A percentile compares a stretch with the other conserved stretches of the same genome.
phyloP scores from a whole-genome alignment of 2,797 vertebrate species.

The Scleropages formosus region DNA sequence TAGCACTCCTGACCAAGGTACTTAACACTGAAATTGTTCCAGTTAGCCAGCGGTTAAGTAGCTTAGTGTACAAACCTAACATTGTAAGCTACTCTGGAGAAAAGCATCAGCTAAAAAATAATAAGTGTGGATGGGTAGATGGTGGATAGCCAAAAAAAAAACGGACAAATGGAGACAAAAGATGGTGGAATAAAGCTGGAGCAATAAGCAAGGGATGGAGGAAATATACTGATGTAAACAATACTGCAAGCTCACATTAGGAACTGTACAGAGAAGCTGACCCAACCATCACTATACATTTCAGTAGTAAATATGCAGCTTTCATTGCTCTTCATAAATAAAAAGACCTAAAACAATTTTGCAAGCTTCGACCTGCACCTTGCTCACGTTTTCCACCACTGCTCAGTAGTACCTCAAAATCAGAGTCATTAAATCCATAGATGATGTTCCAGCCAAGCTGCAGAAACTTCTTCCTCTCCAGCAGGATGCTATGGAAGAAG shows the following conservation, averaged over 20 bases:
- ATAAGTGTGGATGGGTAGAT: no score
- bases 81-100: no score
- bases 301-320: not conserved
- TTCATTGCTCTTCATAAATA: not conserved
- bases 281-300: not conserved
- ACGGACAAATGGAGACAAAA: not conserved
- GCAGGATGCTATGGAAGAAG: conserved; percentile 85
- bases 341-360: no score
- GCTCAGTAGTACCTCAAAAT: conserved; percentile 78
- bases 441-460: conserved; percentile 87
- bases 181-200: not conserved
- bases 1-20: no score
- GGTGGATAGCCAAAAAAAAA: not conserved
- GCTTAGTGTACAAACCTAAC: no score
- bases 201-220: not conserved
- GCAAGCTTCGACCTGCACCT: no score
- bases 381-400: no score
- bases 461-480: conserved; percentile 83
- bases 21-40: no score
- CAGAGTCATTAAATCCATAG: conserved; percentile 85
- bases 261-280: no score
- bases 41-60: no score
- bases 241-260: not conserved
- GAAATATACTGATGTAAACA: not conserved
- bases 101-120: no score